Conservation (phyloP, 1,140 invertebrate species). For the Cataglyphis hispanica region DNA sequence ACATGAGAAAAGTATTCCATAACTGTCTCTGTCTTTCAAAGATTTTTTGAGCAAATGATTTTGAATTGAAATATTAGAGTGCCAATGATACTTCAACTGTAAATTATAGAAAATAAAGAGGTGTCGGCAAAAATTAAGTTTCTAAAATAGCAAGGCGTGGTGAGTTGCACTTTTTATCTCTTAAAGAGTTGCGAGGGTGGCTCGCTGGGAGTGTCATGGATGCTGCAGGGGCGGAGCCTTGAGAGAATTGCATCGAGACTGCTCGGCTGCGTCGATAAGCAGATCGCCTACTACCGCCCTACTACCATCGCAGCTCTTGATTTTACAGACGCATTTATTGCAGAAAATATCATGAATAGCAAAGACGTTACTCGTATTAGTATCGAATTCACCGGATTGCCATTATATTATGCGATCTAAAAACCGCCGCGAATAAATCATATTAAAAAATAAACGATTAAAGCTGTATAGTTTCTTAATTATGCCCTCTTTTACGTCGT, state of each 20-base stretch:
- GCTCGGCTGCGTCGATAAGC: slow-evolving; percentile 75
- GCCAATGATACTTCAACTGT: background rate
- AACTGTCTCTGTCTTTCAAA: background rate
- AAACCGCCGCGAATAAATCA: background rate
- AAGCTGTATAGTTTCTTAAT: background rate
- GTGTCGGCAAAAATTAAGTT: background rate
- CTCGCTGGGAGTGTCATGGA: slow-evolving; percentile 79
- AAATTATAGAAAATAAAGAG: background rate
- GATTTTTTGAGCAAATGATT: background rate
- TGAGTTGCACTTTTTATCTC: slow-evolving; percentile 54
- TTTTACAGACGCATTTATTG: slow-evolving; percentile 6
- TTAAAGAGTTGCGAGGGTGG: slow-evolving; percentile 72
- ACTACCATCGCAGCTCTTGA: slow-evolving; percentile 15
- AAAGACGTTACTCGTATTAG: background rate
- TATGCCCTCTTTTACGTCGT: background rate
- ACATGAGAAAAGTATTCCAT: background rate
- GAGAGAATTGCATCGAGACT: slow-evolving; percentile 81
- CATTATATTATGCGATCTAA: background rate
- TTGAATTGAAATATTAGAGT: background rate
- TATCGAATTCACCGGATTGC: background rate
- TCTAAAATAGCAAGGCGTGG: background rate
- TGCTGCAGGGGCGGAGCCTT: slow-evolving; percentile 83
- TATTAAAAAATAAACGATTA: background rate
- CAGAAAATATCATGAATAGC: background rate
- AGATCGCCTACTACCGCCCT: slow-evolving; percentile 50